Percentiles rank a stretch among this genome's conserved stretches.
Conservation (phyloP, 2,797 vertebrate species). For the Crax fasciolata region DNA sequence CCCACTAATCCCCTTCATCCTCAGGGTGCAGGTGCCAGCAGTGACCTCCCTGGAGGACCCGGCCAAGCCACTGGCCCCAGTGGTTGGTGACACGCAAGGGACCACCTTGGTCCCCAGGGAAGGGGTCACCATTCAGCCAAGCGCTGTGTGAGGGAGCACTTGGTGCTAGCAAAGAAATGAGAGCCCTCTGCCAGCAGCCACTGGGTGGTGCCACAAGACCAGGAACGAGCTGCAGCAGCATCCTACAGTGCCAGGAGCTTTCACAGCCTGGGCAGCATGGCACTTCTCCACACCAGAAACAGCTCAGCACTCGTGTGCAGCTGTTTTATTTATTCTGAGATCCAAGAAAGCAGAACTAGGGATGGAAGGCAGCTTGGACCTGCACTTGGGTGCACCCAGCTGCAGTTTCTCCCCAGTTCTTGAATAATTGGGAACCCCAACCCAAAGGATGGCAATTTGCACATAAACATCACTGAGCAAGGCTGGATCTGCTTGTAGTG, state of each 20-base stretch:
- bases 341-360: neutral
- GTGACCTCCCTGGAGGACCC: conserved; percentile 80
- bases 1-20: neutral
- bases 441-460: neutral
- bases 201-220: conserved; percentile 73
- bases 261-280: neutral
- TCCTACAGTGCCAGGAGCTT: rapidly evolving
- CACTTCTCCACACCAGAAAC: rapidly evolving
- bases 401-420: neutral
- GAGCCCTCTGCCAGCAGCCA: conserved; percentile 25
- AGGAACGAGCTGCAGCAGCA: neutral
- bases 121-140: neutral
- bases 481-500: neutral
- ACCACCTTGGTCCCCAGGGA: neutral
- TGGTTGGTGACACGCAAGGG: neutral
- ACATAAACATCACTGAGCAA: rapidly evolving
- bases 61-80: rapidly evolving
- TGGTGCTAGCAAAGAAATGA: neutral
- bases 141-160: neutral
- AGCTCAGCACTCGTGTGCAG: rapidly evolving
- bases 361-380: neutral
- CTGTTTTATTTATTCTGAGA: neutral
- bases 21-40: conserved; percentile 67
- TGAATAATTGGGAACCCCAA: neutral
- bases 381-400: rapidly evolving